A percentile compares a stretch with the other conserved stretches of the same genome.
Conservation (phyloP, 2,113 vertebrate species). For the Sinocyclocheilus rhinocerous region DNA sequence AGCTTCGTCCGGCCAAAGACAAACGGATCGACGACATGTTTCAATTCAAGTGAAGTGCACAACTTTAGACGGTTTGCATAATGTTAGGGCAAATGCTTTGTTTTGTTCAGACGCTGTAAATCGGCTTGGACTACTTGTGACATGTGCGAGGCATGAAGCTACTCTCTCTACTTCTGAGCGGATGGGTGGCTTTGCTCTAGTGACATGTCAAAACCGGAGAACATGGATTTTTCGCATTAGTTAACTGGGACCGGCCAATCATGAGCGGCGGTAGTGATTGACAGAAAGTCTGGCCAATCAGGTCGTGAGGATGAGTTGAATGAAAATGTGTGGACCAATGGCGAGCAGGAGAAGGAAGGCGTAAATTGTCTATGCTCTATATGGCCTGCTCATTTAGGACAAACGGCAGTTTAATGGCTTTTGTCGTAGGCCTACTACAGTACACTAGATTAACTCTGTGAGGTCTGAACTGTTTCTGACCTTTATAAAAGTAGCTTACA, state of each 20-base stretch:
- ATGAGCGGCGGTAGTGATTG: slow-evolving; percentile 53
- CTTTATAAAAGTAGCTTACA: neutral
- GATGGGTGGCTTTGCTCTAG: slow-evolving; percentile 64
- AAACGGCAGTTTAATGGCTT: slow-evolving; percentile 7
- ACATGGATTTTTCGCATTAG: slow-evolving; percentile 74
- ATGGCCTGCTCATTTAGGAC: neutral
- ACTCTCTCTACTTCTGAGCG: slow-evolving; percentile 47
- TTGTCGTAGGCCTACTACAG: neutral
- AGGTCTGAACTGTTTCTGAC: neutral
- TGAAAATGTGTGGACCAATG: slow-evolving; percentile 42
- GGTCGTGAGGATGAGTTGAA: neutral
- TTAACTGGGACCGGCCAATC: slow-evolving; percentile 67
- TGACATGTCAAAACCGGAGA: slow-evolving; percentile 75
- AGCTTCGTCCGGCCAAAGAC: slow-evolving; percentile 55
- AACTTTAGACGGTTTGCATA: slow-evolving; percentile 44
- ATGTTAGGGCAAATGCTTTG: slow-evolving; percentile 19
- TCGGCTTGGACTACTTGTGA: slow-evolving; percentile 55
- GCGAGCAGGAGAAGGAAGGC: neutral
- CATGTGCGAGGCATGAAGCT: neutral
- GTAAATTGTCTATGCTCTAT: too few relatives aligned
- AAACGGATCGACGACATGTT: slow-evolving; percentile 57
- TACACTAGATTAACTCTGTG: neutral
- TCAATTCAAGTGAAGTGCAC: slow-evolving; percentile 52
- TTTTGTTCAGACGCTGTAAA: neutral
- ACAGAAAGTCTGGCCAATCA: slow-evolving; percentile 63